These are phyloP conservation scores for Megalurothrips usitatus DNA, from an alignment of 2,888 invertebrate genomes.

Conservation along the genomic window DNA sequence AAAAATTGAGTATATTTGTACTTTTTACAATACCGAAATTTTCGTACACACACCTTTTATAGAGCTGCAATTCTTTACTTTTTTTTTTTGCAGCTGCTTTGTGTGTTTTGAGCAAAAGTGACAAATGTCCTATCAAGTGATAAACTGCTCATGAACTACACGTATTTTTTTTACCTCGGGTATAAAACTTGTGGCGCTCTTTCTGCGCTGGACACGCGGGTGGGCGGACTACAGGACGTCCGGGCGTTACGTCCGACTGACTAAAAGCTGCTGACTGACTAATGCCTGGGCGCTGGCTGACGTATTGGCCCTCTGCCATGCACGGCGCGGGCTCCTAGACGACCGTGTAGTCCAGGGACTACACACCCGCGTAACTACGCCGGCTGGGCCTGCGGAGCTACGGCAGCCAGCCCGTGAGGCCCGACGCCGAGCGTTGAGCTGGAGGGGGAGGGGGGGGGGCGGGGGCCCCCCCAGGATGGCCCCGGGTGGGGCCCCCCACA, in stretches of 20 bases:
- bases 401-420: not conserved
- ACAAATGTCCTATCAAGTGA: no score
- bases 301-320: not conserved
- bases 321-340: not conserved
- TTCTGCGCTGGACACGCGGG: no score
- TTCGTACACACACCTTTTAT: no score
- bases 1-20: no score
- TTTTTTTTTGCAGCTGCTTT: no score
- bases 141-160: not conserved
- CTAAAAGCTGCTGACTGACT: slow-evolving; percentile 4
- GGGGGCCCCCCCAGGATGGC: not conserved
- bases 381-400: not conserved
- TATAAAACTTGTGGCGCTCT: not conserved
- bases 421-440: not conserved
- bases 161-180: not conserved
- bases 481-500: not conserved
- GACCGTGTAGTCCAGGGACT: no score
- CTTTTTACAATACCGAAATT: no score
- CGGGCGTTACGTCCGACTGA: not conserved
- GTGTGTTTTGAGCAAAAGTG: no score
- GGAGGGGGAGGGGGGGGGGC: no score
- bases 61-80: no score
- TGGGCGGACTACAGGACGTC: not conserved
- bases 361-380: no score
- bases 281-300: not conserved